These are phyloP conservation scores for Ctenomys sociabilis DNA, from an alignment of 2,113 vertebrate species.

Conservation along the genomic window DNA sequence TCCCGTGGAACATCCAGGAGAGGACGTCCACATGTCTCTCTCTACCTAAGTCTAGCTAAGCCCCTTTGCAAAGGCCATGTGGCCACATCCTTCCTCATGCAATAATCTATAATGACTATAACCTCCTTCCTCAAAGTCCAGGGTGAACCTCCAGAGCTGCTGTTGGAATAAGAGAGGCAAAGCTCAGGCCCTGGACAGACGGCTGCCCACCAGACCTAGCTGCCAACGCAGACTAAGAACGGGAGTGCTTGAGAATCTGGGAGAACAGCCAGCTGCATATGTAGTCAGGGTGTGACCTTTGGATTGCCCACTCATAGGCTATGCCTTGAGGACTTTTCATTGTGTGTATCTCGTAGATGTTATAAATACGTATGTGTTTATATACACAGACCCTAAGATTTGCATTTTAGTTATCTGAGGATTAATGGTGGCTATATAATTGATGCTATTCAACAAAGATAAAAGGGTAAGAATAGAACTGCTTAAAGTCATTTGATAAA, in stretches of 20 bases:
- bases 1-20: not conserved
- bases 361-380: not conserved
- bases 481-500: not conserved
- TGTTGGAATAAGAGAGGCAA: not conserved
- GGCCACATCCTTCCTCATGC: not conserved
- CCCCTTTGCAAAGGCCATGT: not conserved
- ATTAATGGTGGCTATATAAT: not conserved
- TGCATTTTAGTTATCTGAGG: not conserved
- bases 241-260: not conserved
- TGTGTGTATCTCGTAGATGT: not conserved
- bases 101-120: not conserved
- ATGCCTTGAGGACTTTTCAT: not conserved
- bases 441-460: not conserved
- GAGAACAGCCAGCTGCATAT: not conserved
- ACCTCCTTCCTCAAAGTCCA: not conserved
- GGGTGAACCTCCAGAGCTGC: not conserved
- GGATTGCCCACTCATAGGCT: not conserved
- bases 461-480: conserved; percentile 11
- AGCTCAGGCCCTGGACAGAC: not conserved
- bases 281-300: not conserved
- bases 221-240: not conserved
- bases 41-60: not conserved
- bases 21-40: not conserved
- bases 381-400: not conserved
- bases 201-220: not conserved